These are phyloP conservation scores for Alexandromys oeconomus DNA, from an alignment of 2,797 vertebrate genomes.

Conservation along the genomic window DNA sequence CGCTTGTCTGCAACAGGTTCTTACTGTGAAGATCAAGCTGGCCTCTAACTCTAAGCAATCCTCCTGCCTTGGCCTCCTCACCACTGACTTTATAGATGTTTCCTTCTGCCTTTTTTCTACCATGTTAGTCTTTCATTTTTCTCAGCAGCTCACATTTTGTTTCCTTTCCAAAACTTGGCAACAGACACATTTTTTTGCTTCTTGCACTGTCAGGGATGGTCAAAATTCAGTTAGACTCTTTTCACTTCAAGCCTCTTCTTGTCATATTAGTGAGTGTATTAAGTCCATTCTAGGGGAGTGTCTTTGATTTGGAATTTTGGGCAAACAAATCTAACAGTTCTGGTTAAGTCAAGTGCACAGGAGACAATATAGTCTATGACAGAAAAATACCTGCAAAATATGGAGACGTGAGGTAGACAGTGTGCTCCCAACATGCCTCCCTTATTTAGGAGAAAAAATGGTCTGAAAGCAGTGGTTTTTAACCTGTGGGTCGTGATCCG, in stretches of 20 bases:
- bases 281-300: neutral
- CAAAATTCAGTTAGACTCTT: slow-evolving; percentile 31
- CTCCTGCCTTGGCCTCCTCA: neutral
- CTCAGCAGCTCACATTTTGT: neutral
- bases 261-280: neutral
- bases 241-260: neutral
- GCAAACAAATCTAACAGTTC: neutral
- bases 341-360: neutral
- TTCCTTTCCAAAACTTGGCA: neutral
- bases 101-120: neutral
- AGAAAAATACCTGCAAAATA: neutral
- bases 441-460: neutral
- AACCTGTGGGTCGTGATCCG: neutral
- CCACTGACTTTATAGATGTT: neutral
- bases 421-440: neutral
- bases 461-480: neutral
- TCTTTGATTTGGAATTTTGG: slow-evolving; percentile 30
- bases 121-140: neutral
- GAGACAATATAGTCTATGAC: neutral
- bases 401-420: neutral
- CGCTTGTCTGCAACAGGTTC: neutral
- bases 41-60: neutral
- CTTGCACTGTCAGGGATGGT: neutral
- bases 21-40: neutral
- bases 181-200: slow-evolving; percentile 20